These are phyloP conservation scores for Pollachius pollachius DNA, from an alignment of 2,113 vertebrate species.

Conservation along the genomic window DNA sequence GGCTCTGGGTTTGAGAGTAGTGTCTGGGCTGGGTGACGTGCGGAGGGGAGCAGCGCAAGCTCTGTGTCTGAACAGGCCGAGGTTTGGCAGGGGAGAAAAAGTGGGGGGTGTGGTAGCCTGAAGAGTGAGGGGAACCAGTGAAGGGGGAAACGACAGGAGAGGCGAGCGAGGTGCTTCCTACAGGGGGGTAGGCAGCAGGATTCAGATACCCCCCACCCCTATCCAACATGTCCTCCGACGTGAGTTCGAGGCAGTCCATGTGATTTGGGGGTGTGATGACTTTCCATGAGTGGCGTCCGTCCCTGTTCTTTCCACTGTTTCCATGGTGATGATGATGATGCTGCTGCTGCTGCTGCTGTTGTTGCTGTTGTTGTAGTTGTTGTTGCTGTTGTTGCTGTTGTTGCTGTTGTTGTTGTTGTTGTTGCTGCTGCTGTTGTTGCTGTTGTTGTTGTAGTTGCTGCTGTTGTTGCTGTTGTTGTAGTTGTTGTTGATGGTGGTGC, in stretches of 20 bases:
- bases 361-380: constrained; percentile 10
- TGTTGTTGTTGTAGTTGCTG: constrained; percentile 51
- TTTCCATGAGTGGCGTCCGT: constrained; percentile 87
- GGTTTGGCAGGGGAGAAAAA: constrained; percentile 75
- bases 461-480: constrained; percentile 44
- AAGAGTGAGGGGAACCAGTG: constrained; percentile 72
- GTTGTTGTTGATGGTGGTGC: constrained; percentile 51
- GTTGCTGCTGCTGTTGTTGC: constrained; percentile 35
- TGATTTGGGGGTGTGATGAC: constrained; percentile 85
- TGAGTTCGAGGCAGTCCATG: constrained; percentile 78
- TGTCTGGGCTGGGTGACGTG: constrained; percentile 57
- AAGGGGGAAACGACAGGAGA: constrained; percentile 74
- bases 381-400: constrained; percentile 39
- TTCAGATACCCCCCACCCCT: constrained; percentile 67
- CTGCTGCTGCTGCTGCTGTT: constrained; percentile 63
- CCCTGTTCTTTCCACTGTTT: constrained; percentile 64
- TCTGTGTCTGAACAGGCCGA: constrained; percentile 68
- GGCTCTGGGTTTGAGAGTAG: constrained; percentile 69
- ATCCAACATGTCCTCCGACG: constrained; percentile 61
- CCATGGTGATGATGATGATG: constrained; percentile 50
- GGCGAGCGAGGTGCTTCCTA: constrained; percentile 58
- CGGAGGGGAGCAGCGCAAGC: constrained; percentile 65
- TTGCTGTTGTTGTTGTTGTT: not conserved
- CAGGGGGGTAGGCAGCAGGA: constrained; percentile 60
- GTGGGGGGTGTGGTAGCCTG: constrained; percentile 71